phyloP scores from a whole-genome alignment of 1,140 invertebrate species.

The Drosophila simulans region DNA sequence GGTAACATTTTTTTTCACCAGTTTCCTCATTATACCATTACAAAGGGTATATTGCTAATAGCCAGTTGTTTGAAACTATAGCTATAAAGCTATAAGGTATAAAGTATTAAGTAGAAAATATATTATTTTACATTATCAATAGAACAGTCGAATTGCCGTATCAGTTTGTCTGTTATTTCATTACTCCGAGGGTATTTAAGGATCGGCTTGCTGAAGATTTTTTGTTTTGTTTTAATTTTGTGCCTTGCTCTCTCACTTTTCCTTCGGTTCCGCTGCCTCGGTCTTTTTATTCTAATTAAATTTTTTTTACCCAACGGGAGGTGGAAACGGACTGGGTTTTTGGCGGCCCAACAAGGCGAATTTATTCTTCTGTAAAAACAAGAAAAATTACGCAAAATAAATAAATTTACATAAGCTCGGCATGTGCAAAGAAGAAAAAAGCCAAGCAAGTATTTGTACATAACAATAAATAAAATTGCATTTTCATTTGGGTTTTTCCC shows the following conservation, averaged over 20 bases:
- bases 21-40: constrained; percentile 28
- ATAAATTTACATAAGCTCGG: constrained; percentile 84
- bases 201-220: no score
- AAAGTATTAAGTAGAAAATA: no score
- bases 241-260: constrained; percentile 34
- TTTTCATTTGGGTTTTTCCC: constrained; percentile 63
- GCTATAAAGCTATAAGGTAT: no score
- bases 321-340: neutral
- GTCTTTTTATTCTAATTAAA: constrained; percentile 83
- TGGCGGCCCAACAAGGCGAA: constrained; percentile 64
- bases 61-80: no score
- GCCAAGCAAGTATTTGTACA: constrained; percentile 61
- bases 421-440: constrained; percentile 27
- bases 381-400: constrained; percentile 84
- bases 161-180: no score
- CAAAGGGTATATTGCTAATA: no score
- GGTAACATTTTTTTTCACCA: constrained; percentile 13
- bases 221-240: constrained; percentile 65
- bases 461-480: constrained; percentile 84
- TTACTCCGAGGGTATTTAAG: no score
- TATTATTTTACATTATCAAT: no score
- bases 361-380: constrained; percentile 81
- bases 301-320: constrained; percentile 48
- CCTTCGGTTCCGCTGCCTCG: constrained; percentile 37
- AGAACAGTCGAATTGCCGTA: no score